phyloP scores from a whole-genome alignment of 1,140 invertebrate genomes.

The Dryas iulia region DNA sequence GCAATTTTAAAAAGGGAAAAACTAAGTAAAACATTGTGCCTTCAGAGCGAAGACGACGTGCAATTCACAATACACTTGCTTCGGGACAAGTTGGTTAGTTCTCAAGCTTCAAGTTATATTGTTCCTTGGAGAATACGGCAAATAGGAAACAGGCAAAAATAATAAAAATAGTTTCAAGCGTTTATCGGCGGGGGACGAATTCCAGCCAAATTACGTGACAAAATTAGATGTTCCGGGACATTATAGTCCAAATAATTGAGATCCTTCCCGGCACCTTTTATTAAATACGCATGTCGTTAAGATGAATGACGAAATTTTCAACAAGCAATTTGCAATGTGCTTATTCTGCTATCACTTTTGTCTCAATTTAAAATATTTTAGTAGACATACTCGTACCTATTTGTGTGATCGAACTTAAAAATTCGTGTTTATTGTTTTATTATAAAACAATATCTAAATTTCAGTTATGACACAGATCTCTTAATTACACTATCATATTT shows the following conservation, averaged over 20 bases:
- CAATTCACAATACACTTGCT: conserved; percentile 69
- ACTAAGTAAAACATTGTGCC: conserved; percentile 33
- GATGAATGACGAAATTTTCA: too few species aligned
- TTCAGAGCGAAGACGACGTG: conserved; percentile 52
- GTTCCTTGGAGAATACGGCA: conserved; percentile 58
- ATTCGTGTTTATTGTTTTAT: too few species aligned
- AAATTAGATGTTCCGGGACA: conserved; percentile 77
- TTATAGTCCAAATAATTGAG: conserved; percentile 68
- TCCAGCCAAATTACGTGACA: conserved; percentile 76
- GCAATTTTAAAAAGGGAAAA: conserved; percentile 18
- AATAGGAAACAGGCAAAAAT: conserved; percentile 75
- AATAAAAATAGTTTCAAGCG: conserved; percentile 77
- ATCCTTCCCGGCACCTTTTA: conserved; percentile 50
- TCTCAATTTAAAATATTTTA: too few species aligned
- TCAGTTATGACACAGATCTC: too few species aligned
- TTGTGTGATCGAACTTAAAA: too few species aligned
- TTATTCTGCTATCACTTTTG: too few species aligned
- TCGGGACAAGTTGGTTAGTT: conserved; percentile 60
- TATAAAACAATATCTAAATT: too few species aligned
- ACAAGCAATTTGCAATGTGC: too few species aligned
- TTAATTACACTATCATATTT: too few species aligned
- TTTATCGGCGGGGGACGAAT: conserved; percentile 68
- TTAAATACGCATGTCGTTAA: conserved; percentile 10
- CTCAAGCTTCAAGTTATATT: conserved; percentile 62
- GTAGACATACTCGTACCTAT: too few species aligned